Percentiles rank a stretch among this genome's conserved stretches.
These are phyloP conservation scores for Hippopotamyrus pictus DNA, from an alignment of 2,797 vertebrate species.

Conservation along the genomic window DNA sequence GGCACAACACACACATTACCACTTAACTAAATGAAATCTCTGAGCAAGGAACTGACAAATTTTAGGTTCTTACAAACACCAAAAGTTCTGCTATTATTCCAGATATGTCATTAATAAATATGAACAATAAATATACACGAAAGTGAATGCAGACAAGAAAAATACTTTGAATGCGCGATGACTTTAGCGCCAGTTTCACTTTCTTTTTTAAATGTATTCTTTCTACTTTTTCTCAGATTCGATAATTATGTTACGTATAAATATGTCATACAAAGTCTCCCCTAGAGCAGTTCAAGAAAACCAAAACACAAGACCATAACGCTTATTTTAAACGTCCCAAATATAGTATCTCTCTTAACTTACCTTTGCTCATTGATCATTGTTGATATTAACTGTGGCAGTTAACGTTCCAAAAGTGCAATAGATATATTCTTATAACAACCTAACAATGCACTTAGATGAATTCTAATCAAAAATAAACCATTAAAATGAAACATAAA, in stretches of 20 bases:
- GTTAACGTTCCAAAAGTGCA: neutral
- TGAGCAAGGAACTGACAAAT: neutral
- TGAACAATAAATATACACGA: neutral
- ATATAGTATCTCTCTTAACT: neutral
- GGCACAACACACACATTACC: neutral
- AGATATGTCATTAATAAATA: neutral
- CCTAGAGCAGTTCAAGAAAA: neutral
- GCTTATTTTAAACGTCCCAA: neutral
- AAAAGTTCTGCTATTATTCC: neutral
- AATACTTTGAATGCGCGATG: neutral
- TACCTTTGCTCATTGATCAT: neutral
- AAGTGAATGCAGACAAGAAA: neutral
- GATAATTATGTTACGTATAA: neutral
- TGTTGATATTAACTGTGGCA: neutral
- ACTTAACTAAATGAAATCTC: neutral
- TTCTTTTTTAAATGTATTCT: neutral
- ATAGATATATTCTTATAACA: neutral
- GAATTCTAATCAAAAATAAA: neutral
- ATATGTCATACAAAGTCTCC: neutral
- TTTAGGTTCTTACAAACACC: neutral
- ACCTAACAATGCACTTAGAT: neutral
- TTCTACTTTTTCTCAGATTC: neutral
- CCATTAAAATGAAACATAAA: neutral
- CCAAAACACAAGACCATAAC: neutral
- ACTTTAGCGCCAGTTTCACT: neutral